Evolutionary conservation across 2,797 vertebrate species (phyloP).

Genomic region (Catamblyrhynchus diadema): DNA sequence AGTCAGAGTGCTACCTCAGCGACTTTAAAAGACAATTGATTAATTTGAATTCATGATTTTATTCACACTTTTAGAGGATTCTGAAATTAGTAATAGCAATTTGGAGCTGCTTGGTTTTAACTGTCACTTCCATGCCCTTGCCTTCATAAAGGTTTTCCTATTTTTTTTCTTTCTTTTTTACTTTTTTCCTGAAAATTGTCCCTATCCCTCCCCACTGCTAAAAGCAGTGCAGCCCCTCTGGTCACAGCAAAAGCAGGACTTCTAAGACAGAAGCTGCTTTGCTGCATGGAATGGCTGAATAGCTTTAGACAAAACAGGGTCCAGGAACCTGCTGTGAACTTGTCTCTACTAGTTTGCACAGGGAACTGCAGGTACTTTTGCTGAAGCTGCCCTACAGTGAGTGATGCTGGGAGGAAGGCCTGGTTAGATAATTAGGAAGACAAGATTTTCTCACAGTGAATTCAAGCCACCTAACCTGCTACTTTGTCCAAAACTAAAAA

Average conservation of each 20-base stretch:
- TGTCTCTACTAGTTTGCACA: background rate
- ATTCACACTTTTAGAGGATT: conserved; percentile 31
- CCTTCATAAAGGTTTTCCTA: background rate
- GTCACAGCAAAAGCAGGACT: background rate
- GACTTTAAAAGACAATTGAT: conserved; percentile 68
- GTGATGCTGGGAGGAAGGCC: background rate
- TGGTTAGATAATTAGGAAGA: background rate
- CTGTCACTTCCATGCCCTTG: background rate
- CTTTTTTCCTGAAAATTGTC: background rate
- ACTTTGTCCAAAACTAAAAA: background rate
- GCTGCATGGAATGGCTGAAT: background rate
- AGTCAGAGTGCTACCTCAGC: conserved; percentile 57
- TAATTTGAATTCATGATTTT: conserved; percentile 66
- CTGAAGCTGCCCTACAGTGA: background rate
- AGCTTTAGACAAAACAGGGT: background rate
- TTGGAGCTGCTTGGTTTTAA: conserved; percentile 20
- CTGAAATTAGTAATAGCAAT: conserved; percentile 15
- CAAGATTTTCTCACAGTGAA: background rate
- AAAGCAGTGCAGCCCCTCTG: background rate
- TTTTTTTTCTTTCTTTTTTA: background rate
- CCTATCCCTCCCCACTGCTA: background rate
- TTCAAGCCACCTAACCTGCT: background rate
- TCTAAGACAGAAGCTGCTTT: background rate
- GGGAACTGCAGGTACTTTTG: background rate
- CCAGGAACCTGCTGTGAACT: background rate